Base-by-base conservation (phyloP, 2,888 invertebrate genomes). In the Torymus aiolomorphi region DNA sequence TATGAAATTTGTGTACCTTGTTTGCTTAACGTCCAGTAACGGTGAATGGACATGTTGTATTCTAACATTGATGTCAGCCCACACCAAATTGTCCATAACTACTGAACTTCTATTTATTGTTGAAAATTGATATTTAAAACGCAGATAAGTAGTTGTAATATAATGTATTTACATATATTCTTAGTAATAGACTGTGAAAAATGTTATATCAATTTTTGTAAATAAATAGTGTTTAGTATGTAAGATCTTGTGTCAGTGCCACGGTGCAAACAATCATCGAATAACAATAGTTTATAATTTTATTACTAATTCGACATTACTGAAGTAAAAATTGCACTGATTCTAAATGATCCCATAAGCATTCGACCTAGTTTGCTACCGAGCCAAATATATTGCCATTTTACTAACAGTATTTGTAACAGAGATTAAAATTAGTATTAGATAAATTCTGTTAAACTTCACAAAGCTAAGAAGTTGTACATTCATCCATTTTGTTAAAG, bases 61-160 rank as follows among this genome's bases (percentile, higher is more conserved):
- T 89, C 90, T 90, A 90, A 90, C 90, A 90, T 88, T 89, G 87
- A 89, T 87, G 89, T 90, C 89, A 89, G 90, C 90, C 89, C 89
- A 90, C 89, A 90, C 88, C 89, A 89, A 89, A 89, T 88, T 89
- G 88, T 89, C 88, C 88, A 89, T 89, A 86, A 75, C 62, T 66
- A 76, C 74, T 76, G 76, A 76, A 57, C 79, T 70, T 18, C 24
- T 49, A 76, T 76, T 78, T 42, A 80, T 13, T 57, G 12, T 65
- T 67, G 66, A 82, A 75, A 82, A 82, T 75, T 80, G 54, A 24
- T 57, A 51, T 14, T 24, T 31, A 70, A 52, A 13, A 57, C 13
- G 13, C 16, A 49, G 49, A 57, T 14, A 79, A 51, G 14, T 16
- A 59, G 3, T 31, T 31, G 4, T 31, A 31, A 31, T 31, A 31